Conservation (phyloP, 1,140 invertebrate species). For the Leptopilina clavipes region DNA sequence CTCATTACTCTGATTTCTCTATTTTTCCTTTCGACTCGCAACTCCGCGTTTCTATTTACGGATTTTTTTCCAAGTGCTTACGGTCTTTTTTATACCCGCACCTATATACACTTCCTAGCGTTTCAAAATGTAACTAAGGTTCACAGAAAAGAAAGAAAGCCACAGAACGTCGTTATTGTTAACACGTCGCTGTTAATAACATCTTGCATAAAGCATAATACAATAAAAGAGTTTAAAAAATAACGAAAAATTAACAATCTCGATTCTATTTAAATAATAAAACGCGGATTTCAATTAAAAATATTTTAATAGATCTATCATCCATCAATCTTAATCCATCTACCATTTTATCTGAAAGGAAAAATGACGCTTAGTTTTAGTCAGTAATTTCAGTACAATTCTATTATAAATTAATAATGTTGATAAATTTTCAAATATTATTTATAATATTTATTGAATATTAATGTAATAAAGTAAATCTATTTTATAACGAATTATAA, state of each 20-base stretch:
- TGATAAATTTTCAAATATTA: too few relatives aligned
- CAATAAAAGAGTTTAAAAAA: background rate
- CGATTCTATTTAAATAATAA: background rate
- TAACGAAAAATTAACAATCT: background rate
- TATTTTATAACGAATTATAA: too few relatives aligned
- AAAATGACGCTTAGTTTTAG: too few relatives aligned
- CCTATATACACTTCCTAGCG: background rate
- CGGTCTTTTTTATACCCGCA: background rate
- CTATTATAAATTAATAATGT: too few relatives aligned
- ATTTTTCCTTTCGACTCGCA: background rate
- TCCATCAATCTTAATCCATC: too few relatives aligned
- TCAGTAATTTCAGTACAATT: too few relatives aligned
- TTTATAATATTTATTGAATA: too few relatives aligned
- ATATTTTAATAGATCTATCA: background rate
- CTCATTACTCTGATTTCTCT: constrained; percentile 3
- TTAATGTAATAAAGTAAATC: too few relatives aligned
- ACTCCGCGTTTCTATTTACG: background rate
- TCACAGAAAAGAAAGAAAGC: background rate
- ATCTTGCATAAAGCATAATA: background rate
- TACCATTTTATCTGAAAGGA: too few relatives aligned
- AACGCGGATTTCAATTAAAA: background rate
- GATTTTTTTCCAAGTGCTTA: background rate
- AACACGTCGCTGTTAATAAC: background rate
- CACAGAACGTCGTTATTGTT: constrained; percentile 10
- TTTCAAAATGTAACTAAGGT: background rate